Conservation (phyloP, 2,113 vertebrate genomes). For the Toxotes jaculatrix region DNA sequence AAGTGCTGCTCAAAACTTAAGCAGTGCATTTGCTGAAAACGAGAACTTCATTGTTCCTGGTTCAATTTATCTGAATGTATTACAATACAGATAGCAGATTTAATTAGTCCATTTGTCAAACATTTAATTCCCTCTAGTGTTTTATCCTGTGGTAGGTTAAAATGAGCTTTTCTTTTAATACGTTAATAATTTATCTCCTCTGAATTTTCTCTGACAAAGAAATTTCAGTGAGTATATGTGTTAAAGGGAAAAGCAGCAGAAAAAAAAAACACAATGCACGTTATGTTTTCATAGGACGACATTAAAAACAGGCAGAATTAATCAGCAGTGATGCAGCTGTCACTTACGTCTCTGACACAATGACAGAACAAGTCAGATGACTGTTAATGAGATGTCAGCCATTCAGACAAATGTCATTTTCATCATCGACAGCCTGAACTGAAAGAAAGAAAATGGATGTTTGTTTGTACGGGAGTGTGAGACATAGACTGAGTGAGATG, state of each 20-base stretch:
- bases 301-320: not conserved
- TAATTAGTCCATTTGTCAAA: conserved; percentile 37
- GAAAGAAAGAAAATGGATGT: conserved; percentile 33
- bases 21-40: not conserved
- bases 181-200: conserved; percentile 1
- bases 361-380: conserved; percentile 30
- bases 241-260: not conserved
- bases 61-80: not conserved
- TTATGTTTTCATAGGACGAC: not conserved
- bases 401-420: conserved; percentile 60
- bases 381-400: conserved; percentile 45
- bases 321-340: conserved; percentile 28
- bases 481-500: not conserved
- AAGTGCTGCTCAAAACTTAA: not conserved
- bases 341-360: conserved; percentile 33
- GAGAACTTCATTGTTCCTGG: not conserved
- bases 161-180: conserved; percentile 4
- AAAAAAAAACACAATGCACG: conserved; percentile 7
- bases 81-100: not conserved
- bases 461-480: not conserved
- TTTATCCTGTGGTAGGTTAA: conserved; percentile 9
- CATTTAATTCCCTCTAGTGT: conserved; percentile 4
- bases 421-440: conserved; percentile 4
- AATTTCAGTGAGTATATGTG: not conserved
- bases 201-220: conserved; percentile 9